phyloP scores from a whole-genome alignment of 2,888 invertebrate genomes.

The Dendrolimus houi region DNA sequence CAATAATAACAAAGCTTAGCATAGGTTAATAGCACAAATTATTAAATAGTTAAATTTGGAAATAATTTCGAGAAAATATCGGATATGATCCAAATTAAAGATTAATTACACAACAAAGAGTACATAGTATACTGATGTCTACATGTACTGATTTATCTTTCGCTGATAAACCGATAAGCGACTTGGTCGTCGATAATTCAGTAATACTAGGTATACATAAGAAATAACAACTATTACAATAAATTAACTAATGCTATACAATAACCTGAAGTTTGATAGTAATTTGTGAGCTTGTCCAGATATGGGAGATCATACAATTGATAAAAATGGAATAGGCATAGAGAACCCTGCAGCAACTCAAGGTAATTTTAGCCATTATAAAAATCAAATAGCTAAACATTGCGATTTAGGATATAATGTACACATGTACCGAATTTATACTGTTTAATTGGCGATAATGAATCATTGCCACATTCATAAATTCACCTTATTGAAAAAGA shows the following conservation, averaged over 20 bases:
- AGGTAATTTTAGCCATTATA: conserved; percentile 26
- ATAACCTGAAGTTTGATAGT: too few relatives aligned
- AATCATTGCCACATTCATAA: too few relatives aligned
- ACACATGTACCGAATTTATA: too few relatives aligned
- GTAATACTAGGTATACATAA: conserved; percentile 36
- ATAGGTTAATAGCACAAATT: too few relatives aligned
- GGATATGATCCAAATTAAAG: too few relatives aligned
- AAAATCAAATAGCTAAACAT: background rate
- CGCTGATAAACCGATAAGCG: conserved; percentile 42
- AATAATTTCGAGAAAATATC: too few relatives aligned
- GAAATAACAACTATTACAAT: conserved; percentile 29
- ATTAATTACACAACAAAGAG: conserved; percentile 13
- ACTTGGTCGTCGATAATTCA: conserved; percentile 34
- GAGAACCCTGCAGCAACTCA: conserved; percentile 44
- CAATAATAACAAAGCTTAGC: too few relatives aligned
- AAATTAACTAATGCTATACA: conserved; percentile 8
- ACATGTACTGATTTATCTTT: conserved; percentile 28
- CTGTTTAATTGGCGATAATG: too few relatives aligned
- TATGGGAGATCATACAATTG: conserved; percentile 19
- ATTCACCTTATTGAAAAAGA: too few relatives aligned
- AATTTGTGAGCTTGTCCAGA: too few relatives aligned
- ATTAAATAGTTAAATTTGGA: too few relatives aligned
- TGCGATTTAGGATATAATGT: too few relatives aligned
- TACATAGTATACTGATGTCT: conserved; percentile 20
- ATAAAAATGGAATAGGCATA: conserved; percentile 22